Percentiles rank a stretch among this genome's conserved stretches.
Evolutionary conservation across 2,888 invertebrate genomes (phyloP).

Genomic region (Parnassius smintheus): DNA sequence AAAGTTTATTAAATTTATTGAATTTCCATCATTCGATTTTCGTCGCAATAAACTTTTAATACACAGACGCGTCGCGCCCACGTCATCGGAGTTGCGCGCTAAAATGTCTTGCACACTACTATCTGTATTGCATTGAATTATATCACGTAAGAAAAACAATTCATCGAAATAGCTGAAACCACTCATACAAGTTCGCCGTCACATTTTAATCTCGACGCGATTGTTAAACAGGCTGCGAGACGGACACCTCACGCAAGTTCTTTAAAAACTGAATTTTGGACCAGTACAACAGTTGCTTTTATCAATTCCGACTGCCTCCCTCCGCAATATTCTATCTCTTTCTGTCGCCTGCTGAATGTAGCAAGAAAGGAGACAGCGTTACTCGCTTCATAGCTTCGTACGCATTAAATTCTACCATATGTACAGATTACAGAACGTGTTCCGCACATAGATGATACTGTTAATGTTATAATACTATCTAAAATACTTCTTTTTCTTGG

Average conservation of each 20-base stretch:
- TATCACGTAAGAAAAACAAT: conserved; percentile 48
- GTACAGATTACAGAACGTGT: conserved; percentile 22
- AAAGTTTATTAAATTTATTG: conserved; percentile 46
- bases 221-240: conserved; percentile 43
- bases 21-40: conserved; percentile 57
- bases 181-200: conserved; percentile 66
- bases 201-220: conserved; percentile 69
- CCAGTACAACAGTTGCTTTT: conserved; percentile 75
- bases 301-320: conserved; percentile 68
- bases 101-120: conserved; percentile 42
- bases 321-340: conserved; percentile 55
- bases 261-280: conserved; percentile 73
- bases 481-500: conserved; percentile 28
- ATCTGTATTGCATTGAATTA: conserved; percentile 27
- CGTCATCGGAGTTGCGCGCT: conserved; percentile 62
- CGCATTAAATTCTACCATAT: conserved; percentile 29
- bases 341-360: conserved; percentile 45
- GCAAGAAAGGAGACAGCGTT: conserved; percentile 58
- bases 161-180: conserved; percentile 52
- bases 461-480: conserved; percentile 18
- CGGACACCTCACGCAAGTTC: conserved; percentile 55
- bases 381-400: conserved; percentile 35
- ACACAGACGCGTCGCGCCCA: conserved; percentile 67
- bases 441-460: conserved; percentile 28
- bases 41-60: conserved; percentile 72